These are phyloP conservation scores for Romanogobio albipinnatus DNA, from an alignment of 2,113 vertebrate genomes.

Conservation along the genomic window DNA sequence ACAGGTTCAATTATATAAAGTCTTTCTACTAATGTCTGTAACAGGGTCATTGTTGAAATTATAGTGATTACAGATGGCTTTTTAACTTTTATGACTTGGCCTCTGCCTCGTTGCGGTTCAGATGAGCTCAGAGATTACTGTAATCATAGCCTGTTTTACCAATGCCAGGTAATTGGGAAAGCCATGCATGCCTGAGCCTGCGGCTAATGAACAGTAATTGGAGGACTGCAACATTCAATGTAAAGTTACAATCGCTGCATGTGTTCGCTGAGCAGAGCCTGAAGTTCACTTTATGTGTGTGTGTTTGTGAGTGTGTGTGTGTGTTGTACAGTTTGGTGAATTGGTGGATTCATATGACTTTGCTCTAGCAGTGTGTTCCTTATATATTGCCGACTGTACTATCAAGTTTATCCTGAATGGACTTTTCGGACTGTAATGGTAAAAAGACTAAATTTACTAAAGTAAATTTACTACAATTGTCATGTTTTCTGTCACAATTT, in stretches of 20 bases:
- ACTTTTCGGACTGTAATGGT: too few species aligned
- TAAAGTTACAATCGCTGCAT: not conserved
- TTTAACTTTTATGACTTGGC: constrained; percentile 61
- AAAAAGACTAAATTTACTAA: too few species aligned
- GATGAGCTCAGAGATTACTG: constrained; percentile 51
- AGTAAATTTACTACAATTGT: too few species aligned
- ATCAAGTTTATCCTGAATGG: too few species aligned
- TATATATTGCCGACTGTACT: too few species aligned
- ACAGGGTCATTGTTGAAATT: constrained; percentile 60
- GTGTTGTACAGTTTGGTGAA: too few species aligned
- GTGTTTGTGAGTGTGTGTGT: too few species aligned
- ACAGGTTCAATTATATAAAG: constrained; percentile 57
- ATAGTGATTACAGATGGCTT: constrained; percentile 58
- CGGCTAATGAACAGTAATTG: constrained; percentile 48
- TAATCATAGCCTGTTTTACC: constrained; percentile 51
- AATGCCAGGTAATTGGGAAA: constrained; percentile 52
- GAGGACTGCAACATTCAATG: constrained; percentile 31
- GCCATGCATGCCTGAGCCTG: constrained; percentile 44
- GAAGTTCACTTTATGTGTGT: not conserved
- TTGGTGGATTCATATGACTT: too few species aligned
- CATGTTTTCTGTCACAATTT: too few species aligned
- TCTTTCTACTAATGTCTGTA: constrained; percentile 52
- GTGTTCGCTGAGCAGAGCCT: not conserved
- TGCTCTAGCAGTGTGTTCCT: too few species aligned
- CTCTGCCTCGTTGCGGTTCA: constrained; percentile 29